Evolutionary conservation across 1,140 invertebrate species (phyloP), one percentile per base, ranked within the genome.

Genomic region (Orchestia grillus): DNA sequence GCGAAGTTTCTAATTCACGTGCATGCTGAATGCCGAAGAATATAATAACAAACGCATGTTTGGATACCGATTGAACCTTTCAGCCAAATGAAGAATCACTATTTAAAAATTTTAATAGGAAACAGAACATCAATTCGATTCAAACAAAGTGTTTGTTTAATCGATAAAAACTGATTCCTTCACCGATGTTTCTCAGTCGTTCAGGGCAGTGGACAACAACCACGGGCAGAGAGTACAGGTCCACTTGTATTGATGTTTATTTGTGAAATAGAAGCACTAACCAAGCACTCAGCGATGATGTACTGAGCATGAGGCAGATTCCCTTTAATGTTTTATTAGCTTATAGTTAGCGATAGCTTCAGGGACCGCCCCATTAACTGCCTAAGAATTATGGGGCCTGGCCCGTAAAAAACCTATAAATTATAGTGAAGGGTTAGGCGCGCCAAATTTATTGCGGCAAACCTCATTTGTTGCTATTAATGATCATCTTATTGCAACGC

Each of bases 381-480:
- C 62, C 62, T 23, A 77, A 77, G 62, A 77, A 77, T 77, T 77
- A 77, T 77, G 62, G 62, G 62, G 62, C 11, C 62, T 77, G 62
- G 62, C 28, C 28, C 62, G 62, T 77, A 77, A 77, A 77, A 77
- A 77, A 77, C 62, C 62, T 77, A 77, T 77, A 77, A 77, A 77
- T 77, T 77, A 77, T 23, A 77, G 62, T 77, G 62, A 77, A 77
- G 62, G 62, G 62, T 36, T 77, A 77, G 62, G 62, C 62, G 62
- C 62, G 62, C 62, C 11, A 77, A 77, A 77, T 77, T 77, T 77
- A 77, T 77, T 77, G 62, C 62, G 62, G 88, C 88, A 91, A 91
- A 91, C 88, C 88, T 91, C 88, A 91, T 91, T 91, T 91, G 88
- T 91, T 91, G 88, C 88, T 91, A 41, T 91, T 91, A 91, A 91